Percentiles rank a stretch among this genome's conserved stretches.
These are phyloP conservation scores for Oenanthe oenanthe DNA, from an alignment of 2,113 vertebrate genomes.

Conservation along the genomic window DNA sequence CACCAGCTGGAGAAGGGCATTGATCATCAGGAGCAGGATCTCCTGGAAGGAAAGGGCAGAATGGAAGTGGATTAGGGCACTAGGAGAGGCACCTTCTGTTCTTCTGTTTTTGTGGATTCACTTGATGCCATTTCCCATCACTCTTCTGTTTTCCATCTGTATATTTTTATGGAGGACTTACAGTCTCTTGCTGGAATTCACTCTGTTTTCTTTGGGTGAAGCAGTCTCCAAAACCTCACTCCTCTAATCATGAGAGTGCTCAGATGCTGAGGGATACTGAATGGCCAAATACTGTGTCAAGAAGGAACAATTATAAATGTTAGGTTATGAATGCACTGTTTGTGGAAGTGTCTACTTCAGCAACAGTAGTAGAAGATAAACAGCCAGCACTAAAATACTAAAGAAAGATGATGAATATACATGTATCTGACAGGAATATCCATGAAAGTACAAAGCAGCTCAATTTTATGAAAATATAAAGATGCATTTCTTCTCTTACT, in stretches of 20 bases:
- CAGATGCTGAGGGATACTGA: background rate
- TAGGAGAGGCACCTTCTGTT: background rate
- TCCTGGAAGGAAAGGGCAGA: background rate
- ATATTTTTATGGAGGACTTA: background rate
- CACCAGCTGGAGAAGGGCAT: background rate
- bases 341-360: background rate
- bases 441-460: background rate
- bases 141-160: fast-evolving
- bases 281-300: background rate
- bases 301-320: background rate
- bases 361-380: background rate
- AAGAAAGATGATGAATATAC: background rate
- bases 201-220: background rate
- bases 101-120: background rate
- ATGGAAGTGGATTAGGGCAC: background rate
- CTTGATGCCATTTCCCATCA: background rate
- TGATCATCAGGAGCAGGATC: background rate
- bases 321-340: background rate
- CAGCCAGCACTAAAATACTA: background rate
- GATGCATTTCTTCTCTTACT: background rate
- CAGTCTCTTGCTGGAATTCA: background rate
- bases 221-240: background rate
- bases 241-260: background rate
- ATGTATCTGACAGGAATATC: background rate
- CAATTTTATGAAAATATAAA: conserved; percentile 6